These are phyloP conservation scores for Silurus meridionalis DNA, from an alignment of 2,113 vertebrate genomes.

Conservation along the genomic window DNA sequence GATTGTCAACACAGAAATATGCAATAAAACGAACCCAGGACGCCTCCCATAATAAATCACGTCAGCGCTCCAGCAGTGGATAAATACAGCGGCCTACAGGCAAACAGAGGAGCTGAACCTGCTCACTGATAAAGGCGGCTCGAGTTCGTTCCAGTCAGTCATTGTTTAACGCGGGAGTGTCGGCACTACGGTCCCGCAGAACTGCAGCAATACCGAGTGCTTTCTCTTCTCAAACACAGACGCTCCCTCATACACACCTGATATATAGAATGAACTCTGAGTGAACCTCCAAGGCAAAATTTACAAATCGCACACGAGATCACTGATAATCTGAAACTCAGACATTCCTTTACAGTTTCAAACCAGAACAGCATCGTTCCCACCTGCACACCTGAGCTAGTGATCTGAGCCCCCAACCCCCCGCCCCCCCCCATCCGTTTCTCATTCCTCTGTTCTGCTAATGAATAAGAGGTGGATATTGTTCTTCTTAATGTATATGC, in stretches of 20 bases:
- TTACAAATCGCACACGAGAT: neutral
- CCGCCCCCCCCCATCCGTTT: neutral
- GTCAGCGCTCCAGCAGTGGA: slow-evolving; percentile 21
- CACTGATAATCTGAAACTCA: neutral
- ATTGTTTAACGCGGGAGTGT: slow-evolving; percentile 19
- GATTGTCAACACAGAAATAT: slow-evolving; percentile 72
- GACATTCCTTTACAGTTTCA: neutral
- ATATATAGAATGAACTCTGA: neutral
- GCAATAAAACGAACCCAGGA: slow-evolving; percentile 36
- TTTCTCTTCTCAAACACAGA: neutral
- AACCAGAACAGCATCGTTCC: neutral
- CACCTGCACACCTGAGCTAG: neutral
- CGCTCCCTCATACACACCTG: neutral
- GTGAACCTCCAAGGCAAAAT: neutral
- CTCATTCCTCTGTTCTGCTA: neutral
- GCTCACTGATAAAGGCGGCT: slow-evolving; percentile 2
- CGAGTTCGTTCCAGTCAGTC: neutral
- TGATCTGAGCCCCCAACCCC: neutral
- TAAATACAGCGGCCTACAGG: neutral
- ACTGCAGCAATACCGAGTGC: neutral
- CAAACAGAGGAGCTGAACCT: neutral
- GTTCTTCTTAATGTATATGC: neutral
- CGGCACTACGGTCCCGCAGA: neutral
- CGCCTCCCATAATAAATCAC: slow-evolving; percentile 16
- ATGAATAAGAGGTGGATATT: neutral